Base-by-base conservation (phyloP, 2,113 vertebrate genomes). In the Siphamia tubifer region DNA sequence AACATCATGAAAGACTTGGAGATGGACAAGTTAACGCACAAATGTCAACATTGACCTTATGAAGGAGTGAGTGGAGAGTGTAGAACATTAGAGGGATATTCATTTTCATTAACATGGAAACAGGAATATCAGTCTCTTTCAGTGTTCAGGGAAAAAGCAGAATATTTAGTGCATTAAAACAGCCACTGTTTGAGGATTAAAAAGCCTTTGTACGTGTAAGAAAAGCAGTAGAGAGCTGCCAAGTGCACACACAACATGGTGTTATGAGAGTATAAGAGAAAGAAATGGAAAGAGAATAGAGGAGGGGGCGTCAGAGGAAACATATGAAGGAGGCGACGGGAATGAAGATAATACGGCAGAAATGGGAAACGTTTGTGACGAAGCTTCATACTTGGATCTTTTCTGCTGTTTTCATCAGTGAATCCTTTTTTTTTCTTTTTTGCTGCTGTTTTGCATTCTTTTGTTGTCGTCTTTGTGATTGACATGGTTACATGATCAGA, bases 141-240 rank as follows among this genome's bases (percentile, higher is more conserved):
- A n/a, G n/a, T n/a, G n/a, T n/a, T n/a, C n/a, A n/a, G n/a, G n/a
- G n/a, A n/a, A n/a, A n/a, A n/a, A n/a, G n/a, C n/a, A n/a, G n/a
- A n/a, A n/a, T n/a, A n/a, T n/a, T n/a, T n/a, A n/a, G n/a, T n/a
- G n/a, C n/a, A n/a, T n/a, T n/a, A n/a, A n/a, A n/a, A n/a, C n/a
- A n/a, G n/a, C n/a, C n/a, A n/a, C n/a, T n/a, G n/a, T n/a, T n/a
- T 71, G 43, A 67, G 49, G 55, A 67, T 67, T 75, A 60, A 68
- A 77, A 36, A 2, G 2, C 20, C 19, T 77, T 62, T 75, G 53
- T 65, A 42, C 52, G 31, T 48, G 27, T 56, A 51, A 70, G 20
- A 8, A 53, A 27, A 52, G 45, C 23, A n/a, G 17, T 28, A 56
- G 21, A 42, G 48, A 68, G 43, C 53, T 76, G 40, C 15, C 63